Conservation (phyloP, 2,797 vertebrate genomes). For the Halcyon smyrnensis region DNA sequence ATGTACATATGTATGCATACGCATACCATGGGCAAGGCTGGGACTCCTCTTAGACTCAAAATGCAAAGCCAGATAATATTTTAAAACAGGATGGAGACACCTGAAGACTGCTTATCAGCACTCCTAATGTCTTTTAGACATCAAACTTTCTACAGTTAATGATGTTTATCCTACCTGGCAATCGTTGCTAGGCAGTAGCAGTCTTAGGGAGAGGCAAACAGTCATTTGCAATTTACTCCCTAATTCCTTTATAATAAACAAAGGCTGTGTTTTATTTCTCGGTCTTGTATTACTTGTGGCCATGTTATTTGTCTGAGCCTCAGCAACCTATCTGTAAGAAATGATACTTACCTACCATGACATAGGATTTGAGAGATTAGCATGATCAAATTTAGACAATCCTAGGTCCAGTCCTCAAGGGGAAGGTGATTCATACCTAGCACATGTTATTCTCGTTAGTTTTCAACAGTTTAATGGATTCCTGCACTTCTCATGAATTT, state of each 20-base stretch:
- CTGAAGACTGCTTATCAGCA: neutral
- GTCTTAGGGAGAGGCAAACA: constrained; percentile 21
- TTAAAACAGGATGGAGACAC: neutral
- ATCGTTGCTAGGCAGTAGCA: constrained; percentile 33
- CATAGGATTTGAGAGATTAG: neutral
- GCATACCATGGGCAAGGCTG: neutral
- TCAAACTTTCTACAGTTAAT: neutral
- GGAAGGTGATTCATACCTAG: neutral
- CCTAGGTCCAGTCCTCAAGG: neutral
- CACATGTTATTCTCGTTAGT: neutral
- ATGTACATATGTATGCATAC: neutral
- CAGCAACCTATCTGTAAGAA: neutral
- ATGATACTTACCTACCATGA: neutral
- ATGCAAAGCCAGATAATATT: neutral
- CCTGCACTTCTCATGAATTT: neutral
- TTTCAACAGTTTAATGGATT: neutral
- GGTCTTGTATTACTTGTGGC: neutral
- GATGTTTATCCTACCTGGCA: constrained; percentile 50
- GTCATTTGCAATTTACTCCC: constrained; percentile 48
- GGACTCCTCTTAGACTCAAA: neutral
- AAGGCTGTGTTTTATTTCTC: constrained; percentile 18
- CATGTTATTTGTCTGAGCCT: neutral
- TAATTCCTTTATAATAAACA: constrained; percentile 45
- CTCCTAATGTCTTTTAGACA: neutral
- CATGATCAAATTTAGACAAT: neutral